These are phyloP conservation scores for Labeo calbasu DNA, from an alignment of 2,797 vertebrate genomes.

Conservation along the genomic window DNA sequence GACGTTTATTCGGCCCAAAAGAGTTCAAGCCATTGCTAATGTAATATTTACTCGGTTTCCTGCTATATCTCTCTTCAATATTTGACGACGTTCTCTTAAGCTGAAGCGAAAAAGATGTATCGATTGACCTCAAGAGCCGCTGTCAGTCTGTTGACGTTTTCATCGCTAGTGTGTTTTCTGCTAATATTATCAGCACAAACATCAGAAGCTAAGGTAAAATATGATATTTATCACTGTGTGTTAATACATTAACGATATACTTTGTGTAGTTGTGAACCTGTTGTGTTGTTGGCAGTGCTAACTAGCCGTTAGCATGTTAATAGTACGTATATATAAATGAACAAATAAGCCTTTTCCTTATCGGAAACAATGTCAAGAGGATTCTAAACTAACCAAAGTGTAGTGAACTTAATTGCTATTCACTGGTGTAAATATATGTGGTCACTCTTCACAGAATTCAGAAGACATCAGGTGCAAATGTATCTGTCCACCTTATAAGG, in stretches of 20 bases:
- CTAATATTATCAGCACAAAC: slow-evolving; percentile 66
- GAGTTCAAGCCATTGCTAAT: not conserved
- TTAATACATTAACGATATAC: not conserved
- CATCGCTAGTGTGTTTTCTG: slow-evolving; percentile 64
- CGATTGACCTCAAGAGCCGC: slow-evolving; percentile 15
- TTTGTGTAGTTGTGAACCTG: not conserved
- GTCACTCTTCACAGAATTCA: slow-evolving; percentile 80
- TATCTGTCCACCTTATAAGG: slow-evolving; percentile 97
- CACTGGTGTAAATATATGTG: not conserved
- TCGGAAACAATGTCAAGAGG: no score
- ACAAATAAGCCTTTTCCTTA: not conserved
- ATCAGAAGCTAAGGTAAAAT: slow-evolving; percentile 74
- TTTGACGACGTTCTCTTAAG: not conserved
- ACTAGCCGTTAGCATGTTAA: slow-evolving; percentile 26
- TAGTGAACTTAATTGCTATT: not conserved
- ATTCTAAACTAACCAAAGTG: no score
- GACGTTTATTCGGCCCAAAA: not conserved
- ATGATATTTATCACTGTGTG: not conserved
- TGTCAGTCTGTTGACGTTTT: slow-evolving; percentile 51
- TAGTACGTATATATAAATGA: not conserved
- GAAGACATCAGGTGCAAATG: slow-evolving; percentile 97
- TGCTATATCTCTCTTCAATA: not conserved
- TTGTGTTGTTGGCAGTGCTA: slow-evolving; percentile 21
- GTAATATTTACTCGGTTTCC: not conserved
- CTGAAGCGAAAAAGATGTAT: slow-evolving; percentile 67